Conservation (phyloP, 2,888 invertebrate species). For the Parascotia fuliginaria region DNA sequence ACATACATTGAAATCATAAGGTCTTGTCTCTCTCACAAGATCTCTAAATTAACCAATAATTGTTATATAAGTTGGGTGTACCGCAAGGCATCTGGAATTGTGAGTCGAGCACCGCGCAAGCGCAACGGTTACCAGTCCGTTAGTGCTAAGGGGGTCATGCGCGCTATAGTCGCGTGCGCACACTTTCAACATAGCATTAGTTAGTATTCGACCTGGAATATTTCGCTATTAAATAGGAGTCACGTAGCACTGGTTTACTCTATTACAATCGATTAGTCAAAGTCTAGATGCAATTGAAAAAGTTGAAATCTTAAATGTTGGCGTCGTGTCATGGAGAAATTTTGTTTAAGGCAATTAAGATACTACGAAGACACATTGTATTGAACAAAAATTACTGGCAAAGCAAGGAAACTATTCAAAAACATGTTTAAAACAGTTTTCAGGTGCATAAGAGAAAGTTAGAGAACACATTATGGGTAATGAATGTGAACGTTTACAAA, state of each 20-base stretch:
- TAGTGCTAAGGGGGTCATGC: slow-evolving; percentile 74
- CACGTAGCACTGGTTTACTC: slow-evolving; percentile 16
- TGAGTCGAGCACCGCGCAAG: slow-evolving; percentile 18
- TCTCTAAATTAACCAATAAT: slow-evolving; percentile 30
- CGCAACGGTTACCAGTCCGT: slow-evolving; percentile 59
- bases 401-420: not conserved
- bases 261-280: slow-evolving; percentile 18
- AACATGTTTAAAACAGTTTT: slow-evolving; percentile 30
- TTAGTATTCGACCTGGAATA: slow-evolving; percentile 62
- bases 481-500: slow-evolving; percentile 11
- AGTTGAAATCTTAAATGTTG: slow-evolving; percentile 1
- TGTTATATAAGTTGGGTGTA: slow-evolving; percentile 39
- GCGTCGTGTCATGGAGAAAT: slow-evolving; percentile 5
- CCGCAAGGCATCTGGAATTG: slow-evolving; percentile 37
- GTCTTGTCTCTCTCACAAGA: slow-evolving; percentile 17
- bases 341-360: slow-evolving; percentile 17
- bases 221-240: slow-evolving; percentile 38
- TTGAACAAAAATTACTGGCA: not conserved
- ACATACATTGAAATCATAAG: slow-evolving; percentile 15
- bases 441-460: slow-evolving; percentile 34
- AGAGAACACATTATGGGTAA: slow-evolving; percentile 26
- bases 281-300: slow-evolving; percentile 10
- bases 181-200: slow-evolving; percentile 67
- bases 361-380: not conserved
- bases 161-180: slow-evolving; percentile 65